These are phyloP conservation scores for Drosophila algonquin DNA, from an alignment of 2,888 invertebrate species.

Conservation along the genomic window DNA sequence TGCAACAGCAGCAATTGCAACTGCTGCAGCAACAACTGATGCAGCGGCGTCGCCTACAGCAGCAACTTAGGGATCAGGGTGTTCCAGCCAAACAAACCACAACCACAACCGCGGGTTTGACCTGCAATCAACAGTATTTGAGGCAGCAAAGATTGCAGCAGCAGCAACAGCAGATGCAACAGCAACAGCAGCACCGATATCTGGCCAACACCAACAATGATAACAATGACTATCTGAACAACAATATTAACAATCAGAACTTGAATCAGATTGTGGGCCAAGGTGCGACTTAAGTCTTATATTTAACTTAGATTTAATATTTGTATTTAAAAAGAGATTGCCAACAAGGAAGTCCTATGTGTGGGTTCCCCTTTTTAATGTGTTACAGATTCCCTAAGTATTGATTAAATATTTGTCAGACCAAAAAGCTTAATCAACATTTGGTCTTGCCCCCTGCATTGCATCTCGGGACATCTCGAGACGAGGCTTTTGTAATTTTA, in stretches of 20 bases:
- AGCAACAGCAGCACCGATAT: slow-evolving; percentile 21
- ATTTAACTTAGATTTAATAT: slow-evolving; percentile 28
- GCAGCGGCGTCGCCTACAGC: slow-evolving; percentile 83
- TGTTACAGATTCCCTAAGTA: not conserved
- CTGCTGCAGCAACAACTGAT: slow-evolving; percentile 82
- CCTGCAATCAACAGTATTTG: slow-evolving; percentile 80
- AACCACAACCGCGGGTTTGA: slow-evolving; percentile 50
- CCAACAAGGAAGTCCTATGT: not conserved
- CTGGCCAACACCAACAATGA: slow-evolving; percentile 44
- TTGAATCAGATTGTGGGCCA: slow-evolving; percentile 56
- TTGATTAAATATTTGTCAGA: slow-evolving; percentile 31
- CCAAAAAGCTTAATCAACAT: slow-evolving; percentile 31
- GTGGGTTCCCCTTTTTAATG: too few relatives aligned
- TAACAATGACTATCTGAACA: slow-evolving; percentile 57
- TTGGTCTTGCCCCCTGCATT: slow-evolving; percentile 4
- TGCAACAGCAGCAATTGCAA: slow-evolving; percentile 83
- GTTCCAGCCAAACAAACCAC: slow-evolving; percentile 52
- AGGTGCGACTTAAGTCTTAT: slow-evolving; percentile 61
- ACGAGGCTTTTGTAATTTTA: slow-evolving; percentile 38
- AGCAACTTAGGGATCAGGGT: slow-evolving; percentile 80
- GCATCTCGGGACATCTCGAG: slow-evolving; percentile 31
- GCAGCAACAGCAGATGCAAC: slow-evolving; percentile 49
- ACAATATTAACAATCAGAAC: slow-evolving; percentile 52
- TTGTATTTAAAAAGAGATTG: not conserved
- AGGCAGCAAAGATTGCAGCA: slow-evolving; percentile 69